phyloP scores from a whole-genome alignment of 2,113 vertebrate genomes.

The Scomber scombrus region DNA sequence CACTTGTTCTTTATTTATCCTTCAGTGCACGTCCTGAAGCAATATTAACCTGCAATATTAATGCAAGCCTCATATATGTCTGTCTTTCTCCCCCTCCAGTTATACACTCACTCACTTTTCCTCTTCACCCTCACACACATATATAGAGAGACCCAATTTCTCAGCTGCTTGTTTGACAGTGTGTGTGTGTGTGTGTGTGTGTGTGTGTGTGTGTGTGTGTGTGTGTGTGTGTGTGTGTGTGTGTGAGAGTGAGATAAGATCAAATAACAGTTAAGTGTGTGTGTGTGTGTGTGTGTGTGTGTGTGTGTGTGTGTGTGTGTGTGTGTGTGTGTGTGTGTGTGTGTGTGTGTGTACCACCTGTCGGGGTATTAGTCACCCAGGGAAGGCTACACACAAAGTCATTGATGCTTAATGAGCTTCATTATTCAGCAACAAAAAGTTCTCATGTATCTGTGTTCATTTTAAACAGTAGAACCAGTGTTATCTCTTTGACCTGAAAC shows the following conservation, averaged over 20 bases:
- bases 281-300: constrained; percentile 43
- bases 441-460: constrained; percentile 29
- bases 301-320: too few species aligned
- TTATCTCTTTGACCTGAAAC: background rate
- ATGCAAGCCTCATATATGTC: background rate
- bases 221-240: too few species aligned
- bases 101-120: background rate
- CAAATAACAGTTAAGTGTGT: constrained; percentile 47
- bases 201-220: constrained; percentile 18
- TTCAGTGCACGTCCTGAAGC: background rate
- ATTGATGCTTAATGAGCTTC: constrained; percentile 47
- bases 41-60: constrained; percentile 37
- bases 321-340: too few species aligned
- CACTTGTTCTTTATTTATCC: constrained; percentile 13
- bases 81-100: background rate
- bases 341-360: constrained; percentile 59
- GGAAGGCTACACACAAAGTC: constrained; percentile 11
- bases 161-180: background rate
- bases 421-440: constrained; percentile 51
- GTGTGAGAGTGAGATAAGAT: constrained; percentile 34
- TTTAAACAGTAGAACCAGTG: background rate
- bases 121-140: background rate
- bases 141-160: background rate
- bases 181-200: constrained; percentile 25
- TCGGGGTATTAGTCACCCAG: constrained; percentile 60